Percentiles rank a stretch among this genome's conserved stretches.
Evolutionary conservation across 92 coral and sea anemone genomes (phyloP).

Genomic region (Actinernus sp.): DNA sequence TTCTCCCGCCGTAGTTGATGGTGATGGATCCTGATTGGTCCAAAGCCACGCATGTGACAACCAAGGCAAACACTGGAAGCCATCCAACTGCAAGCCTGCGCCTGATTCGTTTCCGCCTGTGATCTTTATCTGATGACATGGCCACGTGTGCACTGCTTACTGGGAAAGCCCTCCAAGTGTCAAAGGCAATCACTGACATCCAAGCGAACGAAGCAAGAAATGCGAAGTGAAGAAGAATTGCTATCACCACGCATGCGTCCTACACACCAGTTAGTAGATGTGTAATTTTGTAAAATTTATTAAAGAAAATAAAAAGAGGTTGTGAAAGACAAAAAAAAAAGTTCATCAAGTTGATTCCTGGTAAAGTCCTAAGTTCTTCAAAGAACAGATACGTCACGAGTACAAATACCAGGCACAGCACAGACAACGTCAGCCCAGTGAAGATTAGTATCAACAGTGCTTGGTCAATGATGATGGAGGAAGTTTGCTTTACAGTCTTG

Average conservation of each 20-base stretch:
- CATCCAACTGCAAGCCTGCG: constrained; percentile 38
- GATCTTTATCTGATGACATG: constrained; percentile 3
- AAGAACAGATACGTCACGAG: constrained; percentile 49
- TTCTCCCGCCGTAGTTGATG: constrained; percentile 56
- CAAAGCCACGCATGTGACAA: constrained; percentile 48
- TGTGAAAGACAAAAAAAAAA: constrained; percentile 30
- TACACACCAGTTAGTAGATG: constrained; percentile 4
- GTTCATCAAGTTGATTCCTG: constrained; percentile 60
- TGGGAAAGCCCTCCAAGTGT: constrained; percentile 70
- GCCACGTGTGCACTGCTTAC: constrained; percentile 1
- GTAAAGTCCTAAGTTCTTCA: constrained; percentile 44
- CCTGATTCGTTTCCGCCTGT: constrained; percentile 1
- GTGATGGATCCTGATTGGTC: constrained; percentile 53
- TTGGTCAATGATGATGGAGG: not conserved
- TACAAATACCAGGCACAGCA: constrained; percentile 11
- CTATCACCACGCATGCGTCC: constrained; percentile 47
- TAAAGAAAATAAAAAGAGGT: constrained; percentile 20
- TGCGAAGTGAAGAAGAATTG: constrained; percentile 54
- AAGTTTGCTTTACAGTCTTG: not conserved
- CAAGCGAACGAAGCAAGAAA: constrained; percentile 70
- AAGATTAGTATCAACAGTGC: constrained; percentile 22
- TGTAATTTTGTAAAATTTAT: no score
- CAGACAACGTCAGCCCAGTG: constrained; percentile 46
- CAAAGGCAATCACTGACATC: constrained; percentile 75
- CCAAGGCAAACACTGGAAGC: constrained; percentile 61